Conservation (phyloP, 2,797 vertebrate species). For the Gymnodraco acuticeps region DNA sequence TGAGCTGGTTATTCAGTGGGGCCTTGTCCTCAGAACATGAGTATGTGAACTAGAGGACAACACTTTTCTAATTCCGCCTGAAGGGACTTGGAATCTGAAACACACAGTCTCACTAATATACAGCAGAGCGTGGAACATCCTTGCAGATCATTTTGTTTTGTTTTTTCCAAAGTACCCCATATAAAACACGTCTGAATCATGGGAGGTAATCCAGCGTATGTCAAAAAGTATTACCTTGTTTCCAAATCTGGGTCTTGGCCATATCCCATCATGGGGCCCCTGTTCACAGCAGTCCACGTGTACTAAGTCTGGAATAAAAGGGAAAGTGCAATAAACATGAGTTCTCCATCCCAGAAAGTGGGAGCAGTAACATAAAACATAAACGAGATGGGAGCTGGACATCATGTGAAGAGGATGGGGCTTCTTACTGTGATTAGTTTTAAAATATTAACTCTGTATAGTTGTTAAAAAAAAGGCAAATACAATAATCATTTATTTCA, state of each 20-base stretch:
- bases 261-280: constrained; percentile 46
- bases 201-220: constrained; percentile 48
- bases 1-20: constrained; percentile 69
- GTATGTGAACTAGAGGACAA: constrained; percentile 47
- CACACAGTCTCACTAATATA: constrained; percentile 46
- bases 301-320: constrained; percentile 62
- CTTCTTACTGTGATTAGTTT: constrained; percentile 68
- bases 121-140: constrained; percentile 39
- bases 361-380: constrained; percentile 20
- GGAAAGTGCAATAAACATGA: constrained; percentile 80
- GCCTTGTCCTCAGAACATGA: constrained; percentile 71
- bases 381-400: constrained; percentile 29
- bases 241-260: constrained; percentile 52
- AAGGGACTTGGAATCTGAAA: constrained; percentile 48
- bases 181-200: constrained; percentile 49
- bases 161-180: constrained; percentile 46
- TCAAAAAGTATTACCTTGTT: constrained; percentile 56
- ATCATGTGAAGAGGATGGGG: constrained; percentile 55
- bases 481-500: constrained; percentile 54
- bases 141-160: constrained; percentile 42
- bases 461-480: constrained; percentile 43
- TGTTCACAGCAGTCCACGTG: constrained; percentile 58
- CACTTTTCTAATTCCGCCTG: constrained; percentile 46
- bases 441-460: constrained; percentile 45
- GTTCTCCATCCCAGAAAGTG: constrained; percentile 33